Conservation (phyloP, 35 echinoderm and acorn worm species). For the Diadema setosum region DNA sequence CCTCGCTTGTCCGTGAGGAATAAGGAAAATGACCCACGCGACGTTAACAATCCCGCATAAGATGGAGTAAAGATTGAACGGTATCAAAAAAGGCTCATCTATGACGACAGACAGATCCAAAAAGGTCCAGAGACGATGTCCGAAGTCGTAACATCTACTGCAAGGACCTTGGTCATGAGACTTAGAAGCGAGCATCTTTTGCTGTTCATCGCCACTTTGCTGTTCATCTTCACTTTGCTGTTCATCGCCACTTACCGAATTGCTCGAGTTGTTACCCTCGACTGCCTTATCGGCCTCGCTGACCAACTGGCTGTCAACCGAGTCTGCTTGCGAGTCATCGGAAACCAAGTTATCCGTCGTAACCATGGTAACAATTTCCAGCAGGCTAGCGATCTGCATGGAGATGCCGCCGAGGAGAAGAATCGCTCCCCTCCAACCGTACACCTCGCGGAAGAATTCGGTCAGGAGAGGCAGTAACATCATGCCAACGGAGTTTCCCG, state of each 20-base stretch:
- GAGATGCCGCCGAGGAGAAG: slow-evolving; percentile 14
- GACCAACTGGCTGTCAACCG: background rate
- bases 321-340: background rate
- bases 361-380: background rate
- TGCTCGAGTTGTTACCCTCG: background rate
- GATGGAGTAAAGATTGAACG: background rate
- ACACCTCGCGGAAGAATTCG: slow-evolving; percentile 16
- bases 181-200: too few species aligned
- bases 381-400: background rate
- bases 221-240: too few species aligned
- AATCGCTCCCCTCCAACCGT: slow-evolving; percentile 68
- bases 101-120: background rate
- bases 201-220: too few species aligned
- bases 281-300: background rate
- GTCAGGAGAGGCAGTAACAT: slow-evolving; percentile 19
- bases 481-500: slow-evolving; percentile 28
- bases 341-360: background rate
- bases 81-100: background rate
- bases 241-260: background rate
- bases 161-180: background rate
- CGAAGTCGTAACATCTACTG: background rate
- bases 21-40: slow-evolving; percentile 18
- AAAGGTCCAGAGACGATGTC: too few species aligned
- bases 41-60: background rate
- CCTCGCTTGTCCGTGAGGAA: slow-evolving; percentile 23